Conservation (phyloP, 2,797 vertebrate species). For the Pseudochaenichthys georgianus region DNA sequence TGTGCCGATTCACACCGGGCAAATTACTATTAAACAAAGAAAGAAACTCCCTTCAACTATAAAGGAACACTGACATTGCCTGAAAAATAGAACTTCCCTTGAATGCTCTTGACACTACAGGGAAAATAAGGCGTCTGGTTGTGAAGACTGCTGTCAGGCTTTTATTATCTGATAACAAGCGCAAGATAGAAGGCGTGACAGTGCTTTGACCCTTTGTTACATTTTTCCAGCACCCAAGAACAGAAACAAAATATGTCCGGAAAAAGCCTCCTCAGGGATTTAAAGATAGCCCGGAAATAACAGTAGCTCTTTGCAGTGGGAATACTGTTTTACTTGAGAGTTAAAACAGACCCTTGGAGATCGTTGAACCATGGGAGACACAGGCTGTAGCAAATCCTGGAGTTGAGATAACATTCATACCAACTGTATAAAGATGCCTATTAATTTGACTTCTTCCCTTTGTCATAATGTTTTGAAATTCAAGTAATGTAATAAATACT, state of each 20-base stretch:
- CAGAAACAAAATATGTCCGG: constrained; percentile 33
- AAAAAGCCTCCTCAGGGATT: constrained; percentile 30
- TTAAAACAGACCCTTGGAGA: constrained; percentile 35
- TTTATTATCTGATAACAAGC: constrained; percentile 40
- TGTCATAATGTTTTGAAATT: constrained; percentile 5
- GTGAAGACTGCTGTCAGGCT: constrained; percentile 29
- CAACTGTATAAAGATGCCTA: background rate
- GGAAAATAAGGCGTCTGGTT: constrained; percentile 12
- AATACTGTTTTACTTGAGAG: constrained; percentile 36
- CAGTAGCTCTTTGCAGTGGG: constrained; percentile 26
- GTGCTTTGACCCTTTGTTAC: constrained; percentile 38
- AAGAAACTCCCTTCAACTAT: background rate
- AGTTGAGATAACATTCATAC: constrained; percentile 6
- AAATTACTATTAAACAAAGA: background rate
- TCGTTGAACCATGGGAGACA: constrained; percentile 17
- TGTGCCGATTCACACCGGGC: background rate
- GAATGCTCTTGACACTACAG: background rate
- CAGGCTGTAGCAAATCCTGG: constrained; percentile 1
- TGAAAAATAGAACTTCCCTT: background rate
- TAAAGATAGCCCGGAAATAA: constrained; percentile 26
- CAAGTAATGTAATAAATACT: background rate
- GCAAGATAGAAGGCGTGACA: constrained; percentile 25
- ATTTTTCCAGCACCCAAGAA: constrained; percentile 38
- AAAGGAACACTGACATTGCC: background rate
- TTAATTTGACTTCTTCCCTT: background rate